phyloP scores from a whole-genome alignment of 2,113 vertebrate genomes.

The Aspiorhynchus laticeps region DNA sequence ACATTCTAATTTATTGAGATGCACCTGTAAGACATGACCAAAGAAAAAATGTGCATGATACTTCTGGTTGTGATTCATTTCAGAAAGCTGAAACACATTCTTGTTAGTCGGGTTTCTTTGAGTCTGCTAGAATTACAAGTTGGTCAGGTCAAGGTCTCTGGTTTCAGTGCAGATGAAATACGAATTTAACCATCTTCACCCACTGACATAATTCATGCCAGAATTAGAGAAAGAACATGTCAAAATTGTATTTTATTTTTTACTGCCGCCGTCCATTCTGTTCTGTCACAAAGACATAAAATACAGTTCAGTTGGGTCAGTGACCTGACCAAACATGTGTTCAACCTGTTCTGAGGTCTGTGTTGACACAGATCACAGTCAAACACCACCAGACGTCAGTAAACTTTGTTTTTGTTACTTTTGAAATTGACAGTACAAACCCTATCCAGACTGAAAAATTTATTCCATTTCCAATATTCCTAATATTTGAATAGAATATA shows the following conservation, averaged over 20 bases:
- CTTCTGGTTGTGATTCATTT: not conserved
- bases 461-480: too few species aligned
- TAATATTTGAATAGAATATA: not conserved
- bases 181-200: not conserved
- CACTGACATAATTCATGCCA: not conserved
- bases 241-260: too few species aligned
- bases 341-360: not conserved
- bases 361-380: slow-evolving; percentile 21
- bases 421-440: not conserved
- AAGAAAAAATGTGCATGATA: too few species aligned
- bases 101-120: not conserved
- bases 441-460: not conserved
- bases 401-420: not conserved
- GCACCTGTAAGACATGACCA: too few species aligned
- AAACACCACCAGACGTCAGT: not conserved
- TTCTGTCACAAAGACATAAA: too few species aligned
- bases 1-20: too few species aligned
- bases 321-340: slow-evolving; percentile 17
- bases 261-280: too few species aligned
- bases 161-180: slow-evolving; percentile 1
- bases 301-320: too few species aligned
- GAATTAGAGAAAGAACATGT: not conserved
- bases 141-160: slow-evolving; percentile 1
- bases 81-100: not conserved
- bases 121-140: not conserved